These are phyloP conservation scores for Eupsilia transversa DNA, from an alignment of 2,888 invertebrate species.

Conservation along the genomic window DNA sequence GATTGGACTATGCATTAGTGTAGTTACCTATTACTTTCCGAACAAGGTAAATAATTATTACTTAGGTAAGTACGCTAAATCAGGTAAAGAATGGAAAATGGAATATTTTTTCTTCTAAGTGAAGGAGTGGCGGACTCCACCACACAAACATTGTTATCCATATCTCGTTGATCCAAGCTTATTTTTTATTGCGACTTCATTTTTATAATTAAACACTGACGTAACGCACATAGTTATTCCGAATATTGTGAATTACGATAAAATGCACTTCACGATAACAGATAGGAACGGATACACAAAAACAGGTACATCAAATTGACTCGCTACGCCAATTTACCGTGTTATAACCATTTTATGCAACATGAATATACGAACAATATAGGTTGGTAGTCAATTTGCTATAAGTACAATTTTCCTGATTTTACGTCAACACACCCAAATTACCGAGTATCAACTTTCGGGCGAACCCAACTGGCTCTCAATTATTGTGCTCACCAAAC, in stretches of 20 bases:
- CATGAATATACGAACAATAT: neutral
- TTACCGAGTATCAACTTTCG: neutral
- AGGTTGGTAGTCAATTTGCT: too few relatives aligned
- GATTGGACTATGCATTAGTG: too few relatives aligned
- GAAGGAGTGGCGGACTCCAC: neutral
- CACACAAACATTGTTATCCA: neutral
- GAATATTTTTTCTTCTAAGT: too few relatives aligned
- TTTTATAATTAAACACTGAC: slow-evolving; percentile 13
- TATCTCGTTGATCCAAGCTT: slow-evolving; percentile 7
- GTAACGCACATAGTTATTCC: neutral
- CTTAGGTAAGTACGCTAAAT: neutral
- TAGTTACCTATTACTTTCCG: neutral
- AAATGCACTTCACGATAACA: neutral
- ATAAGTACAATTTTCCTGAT: neutral
- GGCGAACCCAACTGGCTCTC: neutral
- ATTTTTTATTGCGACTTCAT: slow-evolving; percentile 5
- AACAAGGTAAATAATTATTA: neutral
- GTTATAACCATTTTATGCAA: neutral
- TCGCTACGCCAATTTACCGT: neutral
- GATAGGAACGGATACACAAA: too few relatives aligned
- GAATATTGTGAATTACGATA: slow-evolving; percentile 8
- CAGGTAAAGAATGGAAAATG: neutral
- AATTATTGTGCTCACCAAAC: neutral
- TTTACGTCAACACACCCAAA: neutral
- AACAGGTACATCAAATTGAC: neutral